Base-by-base conservation (phyloP, 2,113 vertebrate species). In the Pongo pygmaeus region DNA sequence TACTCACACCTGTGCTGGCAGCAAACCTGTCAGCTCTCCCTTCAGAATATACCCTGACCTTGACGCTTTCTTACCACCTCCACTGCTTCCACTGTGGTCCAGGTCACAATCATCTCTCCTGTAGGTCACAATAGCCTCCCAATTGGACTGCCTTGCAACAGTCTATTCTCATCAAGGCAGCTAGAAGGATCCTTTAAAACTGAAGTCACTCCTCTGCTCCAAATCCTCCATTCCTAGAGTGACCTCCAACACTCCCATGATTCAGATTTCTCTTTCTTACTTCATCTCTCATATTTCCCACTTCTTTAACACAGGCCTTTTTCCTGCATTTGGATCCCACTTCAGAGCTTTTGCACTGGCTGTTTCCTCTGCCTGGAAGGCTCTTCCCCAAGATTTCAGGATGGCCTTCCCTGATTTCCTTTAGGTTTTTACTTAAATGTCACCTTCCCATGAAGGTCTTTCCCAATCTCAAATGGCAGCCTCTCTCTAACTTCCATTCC, bases 81-180 rank as follows among this genome's bases (percentile, higher is more conserved):
- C 11, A 9, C 8, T 13, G 22, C 40, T n/a, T 55, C 91, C 25
- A n/a, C 67, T 0, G 0, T 2, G 13, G 78, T 38, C 27, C 2
- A 11, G 18, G 86, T 48, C 32, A 25, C 74, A 13, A 23, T 38
- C 8, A 0, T 32, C 14, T 84, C 75, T 86, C 77, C 40, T 3
- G 6, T 2, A 18, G 52, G 4, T 67, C 5, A 75, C 6, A 48
- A 6, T 0, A 55, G 61, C 35, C 52, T 80, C 61, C 43, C 40
- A 32, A 23, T 2, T 74, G 72, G 67, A 84, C 17, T 50, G 35
- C 38, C 59, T 89, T 74, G 17, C 16, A 55, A 55, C 59, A 55
- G 43, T 64, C 46, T 74, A 3, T 43, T 84, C 35, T 74, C 38
- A 84, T 48, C 96, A 35, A 57, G 35, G 18, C 38, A 40, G 67